phyloP scores from a whole-genome alignment of 2,113 vertebrate species.

The Nothocercus julius region DNA sequence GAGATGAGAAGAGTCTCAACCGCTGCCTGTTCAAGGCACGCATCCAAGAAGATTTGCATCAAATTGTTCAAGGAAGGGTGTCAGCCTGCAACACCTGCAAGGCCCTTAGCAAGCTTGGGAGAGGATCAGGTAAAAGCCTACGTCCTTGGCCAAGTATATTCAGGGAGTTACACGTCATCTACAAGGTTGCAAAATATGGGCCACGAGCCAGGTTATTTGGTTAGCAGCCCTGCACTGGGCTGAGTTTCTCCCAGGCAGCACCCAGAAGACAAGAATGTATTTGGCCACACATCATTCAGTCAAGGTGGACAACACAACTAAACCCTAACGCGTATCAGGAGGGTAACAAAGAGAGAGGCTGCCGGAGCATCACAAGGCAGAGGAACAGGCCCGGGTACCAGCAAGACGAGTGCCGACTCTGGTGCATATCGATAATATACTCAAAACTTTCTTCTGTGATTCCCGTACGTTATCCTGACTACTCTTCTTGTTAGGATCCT shows the following conservation, averaged over 20 bases:
- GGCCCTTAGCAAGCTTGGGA: neutral
- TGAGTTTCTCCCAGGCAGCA: neutral
- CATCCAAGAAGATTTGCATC: neutral
- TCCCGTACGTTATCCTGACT: neutral
- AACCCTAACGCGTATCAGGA: neutral
- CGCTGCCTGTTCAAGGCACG: neutral
- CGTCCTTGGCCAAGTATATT: fast-evolving
- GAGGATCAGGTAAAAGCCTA: neutral
- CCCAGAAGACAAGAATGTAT: neutral
- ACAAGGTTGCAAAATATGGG: neutral
- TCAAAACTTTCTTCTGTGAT: neutral
- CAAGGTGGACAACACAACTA: fast-evolving
- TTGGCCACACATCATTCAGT: too few relatives aligned
- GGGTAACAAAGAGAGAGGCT: fast-evolving
- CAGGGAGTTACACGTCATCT: fast-evolving
- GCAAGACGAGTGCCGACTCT: neutral
- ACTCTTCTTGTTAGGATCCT: neutral
- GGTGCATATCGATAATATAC: fast-evolving
- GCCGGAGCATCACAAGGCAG: neutral
- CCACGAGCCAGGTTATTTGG: fast-evolving
- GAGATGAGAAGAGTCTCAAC: neutral
- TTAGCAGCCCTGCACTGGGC: neutral
- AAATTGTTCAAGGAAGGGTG: neutral
- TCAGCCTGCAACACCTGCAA: neutral
- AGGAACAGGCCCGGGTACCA: neutral